A percentile compares a stretch with the other conserved stretches of the same genome.
These are phyloP conservation scores for Vandiemenella viatica DNA, from an alignment of 2,888 invertebrate species.

Conservation along the genomic window DNA sequence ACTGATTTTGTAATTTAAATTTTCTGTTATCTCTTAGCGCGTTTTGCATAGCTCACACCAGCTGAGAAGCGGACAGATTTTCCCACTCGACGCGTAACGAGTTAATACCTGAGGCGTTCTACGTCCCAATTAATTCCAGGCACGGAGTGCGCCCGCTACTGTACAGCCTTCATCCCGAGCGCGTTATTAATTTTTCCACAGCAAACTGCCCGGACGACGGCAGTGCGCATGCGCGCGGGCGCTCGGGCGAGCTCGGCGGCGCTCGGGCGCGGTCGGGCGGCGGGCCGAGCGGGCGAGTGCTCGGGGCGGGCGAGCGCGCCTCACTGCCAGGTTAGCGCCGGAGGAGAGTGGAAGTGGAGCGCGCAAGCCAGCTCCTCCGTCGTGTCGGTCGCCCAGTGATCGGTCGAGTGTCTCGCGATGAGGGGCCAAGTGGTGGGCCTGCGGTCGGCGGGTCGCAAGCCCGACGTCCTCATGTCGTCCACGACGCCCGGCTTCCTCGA, in stretches of 20 bases:
- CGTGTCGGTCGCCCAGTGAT: not conserved
- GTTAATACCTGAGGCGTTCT: no score
- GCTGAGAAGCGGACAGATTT: no score
- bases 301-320: not conserved
- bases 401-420: not conserved
- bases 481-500: constrained; percentile 21
- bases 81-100: no score
- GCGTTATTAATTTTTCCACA: no score
- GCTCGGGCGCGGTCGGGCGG: not conserved
- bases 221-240: not conserved
- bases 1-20: no score
- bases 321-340: not conserved
- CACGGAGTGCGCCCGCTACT: no score
- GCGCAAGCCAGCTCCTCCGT: not conserved
- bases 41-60: no score
- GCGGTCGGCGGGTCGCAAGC: constrained; percentile 3
- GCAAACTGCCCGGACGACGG: no score
- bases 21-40: no score
- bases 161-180: no score
- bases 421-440: not conserved
- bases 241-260: not conserved
- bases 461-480: constrained; percentile 8
- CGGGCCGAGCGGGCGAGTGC: not conserved
- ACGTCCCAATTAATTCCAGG: no score
- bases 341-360: not conserved